Conservation (phyloP, 2,888 invertebrate species). For the Mythimna pallens region DNA sequence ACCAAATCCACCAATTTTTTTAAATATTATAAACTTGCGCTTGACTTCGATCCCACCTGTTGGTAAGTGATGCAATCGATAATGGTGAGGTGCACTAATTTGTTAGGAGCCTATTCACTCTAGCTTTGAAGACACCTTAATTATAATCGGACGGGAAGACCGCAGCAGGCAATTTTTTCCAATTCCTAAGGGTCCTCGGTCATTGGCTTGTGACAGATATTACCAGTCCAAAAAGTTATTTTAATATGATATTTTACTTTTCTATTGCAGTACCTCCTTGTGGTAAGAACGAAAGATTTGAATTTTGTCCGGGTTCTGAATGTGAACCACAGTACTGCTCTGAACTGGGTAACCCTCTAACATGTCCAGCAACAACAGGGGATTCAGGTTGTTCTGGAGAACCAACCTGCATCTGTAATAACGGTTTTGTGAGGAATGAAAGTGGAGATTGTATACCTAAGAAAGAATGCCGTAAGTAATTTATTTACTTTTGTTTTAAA, state of each 20-base stretch:
- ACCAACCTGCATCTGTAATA: background rate
- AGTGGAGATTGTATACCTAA: constrained; percentile 1
- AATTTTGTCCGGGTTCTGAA: constrained; percentile 57
- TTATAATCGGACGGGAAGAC: too few relatives aligned
- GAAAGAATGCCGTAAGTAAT: background rate
- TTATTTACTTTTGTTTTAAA: background rate
- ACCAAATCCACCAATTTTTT: too few relatives aligned
- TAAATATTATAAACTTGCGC: too few relatives aligned
- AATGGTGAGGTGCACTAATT: too few relatives aligned
- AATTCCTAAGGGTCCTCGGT: too few relatives aligned
- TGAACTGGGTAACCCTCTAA: background rate
- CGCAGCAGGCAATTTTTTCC: too few relatives aligned
- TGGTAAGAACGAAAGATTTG: constrained; percentile 52
- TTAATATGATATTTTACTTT: background rate
- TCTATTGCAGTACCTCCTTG: constrained; percentile 44
- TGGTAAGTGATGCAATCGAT: too few relatives aligned
- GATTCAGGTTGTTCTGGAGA: background rate
- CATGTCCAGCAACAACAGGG: constrained; percentile 31
- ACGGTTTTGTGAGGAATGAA: background rate
- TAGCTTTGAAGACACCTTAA: too few relatives aligned
- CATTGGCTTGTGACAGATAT: too few relatives aligned
- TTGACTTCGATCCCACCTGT: too few relatives aligned
- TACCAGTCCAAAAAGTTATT: too few relatives aligned
- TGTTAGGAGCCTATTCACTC: too few relatives aligned
- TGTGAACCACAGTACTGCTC: constrained; percentile 31